Percentiles rank a stretch among this genome's conserved stretches.
These are phyloP conservation scores for Melopsittacus undulatus DNA, from an alignment of 2,797 vertebrate species.

Conservation along the genomic window DNA sequence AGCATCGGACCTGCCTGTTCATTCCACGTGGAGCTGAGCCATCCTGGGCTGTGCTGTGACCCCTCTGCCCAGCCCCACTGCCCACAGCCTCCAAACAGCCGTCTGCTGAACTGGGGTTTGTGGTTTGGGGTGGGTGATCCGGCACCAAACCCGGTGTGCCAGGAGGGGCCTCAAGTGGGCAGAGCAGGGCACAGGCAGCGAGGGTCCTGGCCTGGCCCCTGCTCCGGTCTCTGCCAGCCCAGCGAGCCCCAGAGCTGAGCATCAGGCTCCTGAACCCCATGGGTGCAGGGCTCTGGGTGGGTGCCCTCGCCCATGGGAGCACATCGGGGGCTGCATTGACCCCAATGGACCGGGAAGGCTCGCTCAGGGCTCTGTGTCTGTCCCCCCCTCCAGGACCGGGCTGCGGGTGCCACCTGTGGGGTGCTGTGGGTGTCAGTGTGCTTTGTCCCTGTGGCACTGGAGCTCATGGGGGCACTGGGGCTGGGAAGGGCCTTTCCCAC, in stretches of 20 bases:
- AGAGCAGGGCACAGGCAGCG: neutral
- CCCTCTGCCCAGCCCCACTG: neutral
- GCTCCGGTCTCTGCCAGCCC: neutral
- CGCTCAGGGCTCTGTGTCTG: accelerated
- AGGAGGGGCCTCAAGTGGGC: accelerated
- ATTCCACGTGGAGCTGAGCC: accelerated
- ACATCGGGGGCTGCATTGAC: accelerated
- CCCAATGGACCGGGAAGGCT: neutral
- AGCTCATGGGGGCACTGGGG: accelerated
- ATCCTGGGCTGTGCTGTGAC: neutral
- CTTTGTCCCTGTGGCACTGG: accelerated
- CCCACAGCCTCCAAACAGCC: accelerated
- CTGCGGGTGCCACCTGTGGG: accelerated
- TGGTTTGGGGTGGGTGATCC: accelerated
- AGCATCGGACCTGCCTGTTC: neutral
- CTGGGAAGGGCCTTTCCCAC: neutral
- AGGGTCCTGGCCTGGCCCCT: neutral
- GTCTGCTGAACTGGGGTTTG: accelerated
- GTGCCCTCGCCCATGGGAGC: accelerated
- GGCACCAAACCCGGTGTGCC: accelerated
- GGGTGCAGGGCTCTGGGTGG: neutral
- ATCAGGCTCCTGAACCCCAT: accelerated
- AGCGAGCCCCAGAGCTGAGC: neutral
- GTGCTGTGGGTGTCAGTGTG: neutral
- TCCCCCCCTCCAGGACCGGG: accelerated